Conservation (phyloP, 1,140 invertebrate genomes). For the Zaprionus capensis region DNA sequence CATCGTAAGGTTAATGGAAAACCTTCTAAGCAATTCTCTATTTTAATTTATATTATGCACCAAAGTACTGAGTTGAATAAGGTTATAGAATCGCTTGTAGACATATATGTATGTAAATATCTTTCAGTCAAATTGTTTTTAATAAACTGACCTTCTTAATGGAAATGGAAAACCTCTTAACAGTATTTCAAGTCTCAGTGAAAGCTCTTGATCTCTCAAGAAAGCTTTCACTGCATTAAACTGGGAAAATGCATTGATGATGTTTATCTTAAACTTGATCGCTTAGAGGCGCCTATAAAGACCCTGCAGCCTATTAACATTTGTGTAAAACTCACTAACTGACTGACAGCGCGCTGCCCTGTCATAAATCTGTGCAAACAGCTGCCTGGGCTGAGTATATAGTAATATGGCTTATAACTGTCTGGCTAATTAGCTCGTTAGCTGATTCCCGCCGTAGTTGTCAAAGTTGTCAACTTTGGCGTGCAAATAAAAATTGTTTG, state of each 20-base stretch:
- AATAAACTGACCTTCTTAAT: neutral
- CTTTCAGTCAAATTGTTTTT: neutral
- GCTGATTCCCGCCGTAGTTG: neutral
- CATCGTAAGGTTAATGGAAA: no score
- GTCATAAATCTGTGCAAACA: constrained; percentile 38
- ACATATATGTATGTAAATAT: no score
- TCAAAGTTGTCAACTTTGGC: constrained; percentile 29
- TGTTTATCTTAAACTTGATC: neutral
- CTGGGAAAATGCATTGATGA: neutral
- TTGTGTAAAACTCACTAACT: neutral
- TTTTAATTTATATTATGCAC: no score
- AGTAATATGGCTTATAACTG: constrained; percentile 14
- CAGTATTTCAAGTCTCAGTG: neutral
- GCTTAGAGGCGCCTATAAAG: neutral
- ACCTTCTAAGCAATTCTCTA: no score
- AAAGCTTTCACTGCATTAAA: constrained; percentile 6
- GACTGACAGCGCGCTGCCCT: neutral
- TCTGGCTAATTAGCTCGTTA: constrained; percentile 45
- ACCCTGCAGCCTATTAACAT: neutral
- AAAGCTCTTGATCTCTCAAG: neutral
- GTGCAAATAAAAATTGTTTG: constrained; percentile 32
- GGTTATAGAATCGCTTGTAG: no score
- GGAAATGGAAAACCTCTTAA: neutral
- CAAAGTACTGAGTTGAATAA: no score
- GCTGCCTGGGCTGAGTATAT: neutral